Base-by-base conservation (phyloP, 2,888 invertebrate genomes). In the Caenorhabditis imperialis region DNA sequence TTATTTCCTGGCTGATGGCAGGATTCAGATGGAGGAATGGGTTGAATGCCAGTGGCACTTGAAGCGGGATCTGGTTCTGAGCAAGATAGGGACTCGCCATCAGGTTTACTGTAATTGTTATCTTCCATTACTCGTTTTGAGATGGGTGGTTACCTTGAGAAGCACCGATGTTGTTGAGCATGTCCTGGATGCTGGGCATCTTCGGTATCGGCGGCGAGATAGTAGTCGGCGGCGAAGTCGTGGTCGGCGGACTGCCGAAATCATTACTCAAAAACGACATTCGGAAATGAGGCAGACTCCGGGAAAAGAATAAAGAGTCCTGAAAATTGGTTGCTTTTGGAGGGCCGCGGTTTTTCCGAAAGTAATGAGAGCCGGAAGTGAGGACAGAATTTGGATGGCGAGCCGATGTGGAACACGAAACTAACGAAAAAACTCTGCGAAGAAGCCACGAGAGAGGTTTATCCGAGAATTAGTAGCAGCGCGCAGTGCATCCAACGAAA, bases 241-340 rank as follows among this genome's bases (percentile, higher is more conserved):
- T 37, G 33, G 71, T 16, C 45, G 61, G 50, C 57, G 71, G 62
- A 67, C 57, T 67, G 67, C 69, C 69, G 48, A 69, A 69, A 69
- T 69, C 60, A 69, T 69, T 69, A 54, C 44, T 69, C 60, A 69
- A 69, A 60, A 69, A 69, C 69, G 69, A 69, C 67, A 67, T 67
- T 67, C 67, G 67, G 67, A 67, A 67, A 67, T 67, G 67, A 67
- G 40, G 27, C 7, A 55, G 23, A 20, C 27, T n/a, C n/a, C 12
- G n/a, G 23, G 51, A 38, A 22, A 16, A 35, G 35, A 22, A 23
- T 12, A 20, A 14, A 27, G 8, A 27, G 51, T 16, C 55, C 65
- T 65, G 55, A 65, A 67, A 71, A 62, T 55, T 54, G 30, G 54
- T 54, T 69, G 51, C 53, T 60, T 58, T n/a, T n/a, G n/a, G n/a